phyloP scores from a whole-genome alignment of 2,797 vertebrate genomes.

The Malacoraja senta region DNA sequence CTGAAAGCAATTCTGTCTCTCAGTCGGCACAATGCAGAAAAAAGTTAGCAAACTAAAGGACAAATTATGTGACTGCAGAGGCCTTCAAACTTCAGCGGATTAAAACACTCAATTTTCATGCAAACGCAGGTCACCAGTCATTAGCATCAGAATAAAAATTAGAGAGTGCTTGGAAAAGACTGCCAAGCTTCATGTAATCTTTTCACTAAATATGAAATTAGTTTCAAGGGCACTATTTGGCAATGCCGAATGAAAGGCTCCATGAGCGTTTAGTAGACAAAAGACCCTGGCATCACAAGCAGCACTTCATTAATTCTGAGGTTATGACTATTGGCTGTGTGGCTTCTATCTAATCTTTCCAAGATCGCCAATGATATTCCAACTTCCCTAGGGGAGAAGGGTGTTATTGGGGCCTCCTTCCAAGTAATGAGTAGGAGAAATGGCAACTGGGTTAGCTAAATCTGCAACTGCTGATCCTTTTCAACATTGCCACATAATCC shows the following conservation, averaged over 20 bases:
- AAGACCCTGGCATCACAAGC: neutral
- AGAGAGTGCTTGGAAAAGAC: neutral
- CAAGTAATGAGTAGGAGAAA: neutral
- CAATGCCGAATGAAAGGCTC: neutral
- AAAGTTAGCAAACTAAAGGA: neutral
- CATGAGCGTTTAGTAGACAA: neutral
- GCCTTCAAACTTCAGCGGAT: neutral
- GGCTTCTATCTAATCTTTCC: conserved; percentile 27
- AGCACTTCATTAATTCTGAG: conserved; percentile 30
- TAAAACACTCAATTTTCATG: neutral
- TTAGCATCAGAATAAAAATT: neutral
- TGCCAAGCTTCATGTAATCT: neutral
- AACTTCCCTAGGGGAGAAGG: neutral
- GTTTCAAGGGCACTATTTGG: conserved; percentile 1
- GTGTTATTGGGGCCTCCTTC: neutral
- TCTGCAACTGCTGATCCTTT: neutral
- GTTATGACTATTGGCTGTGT: neutral
- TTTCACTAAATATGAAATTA: conserved; percentile 28
- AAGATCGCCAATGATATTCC: neutral
- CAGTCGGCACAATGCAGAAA: neutral
- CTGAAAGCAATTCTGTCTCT: neutral
- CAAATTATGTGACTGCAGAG: neutral
- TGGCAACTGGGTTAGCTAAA: neutral
- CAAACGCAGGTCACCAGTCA: neutral
- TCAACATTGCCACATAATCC: neutral